A percentile compares a stretch with the other conserved stretches of the same genome.
phyloP scores from a whole-genome alignment of 2,113 vertebrate species.

The Ictidomys tridecemlineatus region DNA sequence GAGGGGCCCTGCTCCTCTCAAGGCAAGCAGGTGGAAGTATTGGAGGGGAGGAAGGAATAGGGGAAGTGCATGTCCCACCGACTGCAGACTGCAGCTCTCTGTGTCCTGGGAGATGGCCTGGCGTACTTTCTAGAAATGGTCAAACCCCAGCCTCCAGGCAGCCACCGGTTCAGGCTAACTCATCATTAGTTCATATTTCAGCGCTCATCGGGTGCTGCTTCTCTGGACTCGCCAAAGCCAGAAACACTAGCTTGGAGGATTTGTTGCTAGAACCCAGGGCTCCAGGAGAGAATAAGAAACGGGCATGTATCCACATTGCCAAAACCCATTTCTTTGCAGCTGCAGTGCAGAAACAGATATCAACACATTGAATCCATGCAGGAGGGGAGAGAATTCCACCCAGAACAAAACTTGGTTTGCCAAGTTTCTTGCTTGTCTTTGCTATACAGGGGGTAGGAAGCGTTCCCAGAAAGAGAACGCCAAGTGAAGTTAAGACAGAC shows the following conservation, averaged over 20 bases:
- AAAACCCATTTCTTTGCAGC: conserved; percentile 82
- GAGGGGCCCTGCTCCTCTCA: neutral
- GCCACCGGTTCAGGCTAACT: conserved; percentile 4
- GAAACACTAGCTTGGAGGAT: conserved; percentile 63
- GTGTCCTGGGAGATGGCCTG: neutral
- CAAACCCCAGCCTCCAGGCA: neutral
- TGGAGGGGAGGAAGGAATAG: neutral
- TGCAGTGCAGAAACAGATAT: conserved; percentile 71
- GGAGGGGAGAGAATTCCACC: conserved; percentile 75
- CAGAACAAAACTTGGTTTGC: conserved; percentile 83
- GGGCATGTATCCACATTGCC: neutral
- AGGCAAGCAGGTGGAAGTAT: conserved; percentile 4
- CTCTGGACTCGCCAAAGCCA: neutral
- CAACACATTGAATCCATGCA: conserved; percentile 67
- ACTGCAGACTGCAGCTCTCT: neutral
- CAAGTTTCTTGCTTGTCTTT: conserved; percentile 79
- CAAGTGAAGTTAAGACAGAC: conserved; percentile 75
- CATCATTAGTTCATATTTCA: conserved; percentile 69
- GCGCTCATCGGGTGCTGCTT: conserved; percentile 24
- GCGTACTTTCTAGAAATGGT: neutral
- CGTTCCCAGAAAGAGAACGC: conserved; percentile 79
- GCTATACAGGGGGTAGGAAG: conserved; percentile 78
- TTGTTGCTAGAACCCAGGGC: conserved; percentile 41
- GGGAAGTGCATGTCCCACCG: neutral
- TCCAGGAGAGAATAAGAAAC: conserved; percentile 64